Base-by-base conservation (phyloP, 2,888 invertebrate genomes). In the Lordiphosa fenestrarum region DNA sequence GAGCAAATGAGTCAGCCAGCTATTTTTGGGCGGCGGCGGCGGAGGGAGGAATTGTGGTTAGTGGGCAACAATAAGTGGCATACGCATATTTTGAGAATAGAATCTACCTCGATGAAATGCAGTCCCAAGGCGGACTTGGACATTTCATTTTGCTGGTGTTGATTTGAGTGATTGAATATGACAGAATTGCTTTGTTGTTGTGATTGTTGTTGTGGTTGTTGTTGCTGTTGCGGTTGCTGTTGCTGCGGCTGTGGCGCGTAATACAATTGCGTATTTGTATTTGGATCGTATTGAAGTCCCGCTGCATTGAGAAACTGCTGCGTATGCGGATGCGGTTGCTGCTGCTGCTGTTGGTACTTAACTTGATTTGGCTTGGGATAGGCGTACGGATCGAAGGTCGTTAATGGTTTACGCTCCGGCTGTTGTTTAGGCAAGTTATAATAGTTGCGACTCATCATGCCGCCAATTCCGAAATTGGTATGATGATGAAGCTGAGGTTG, bases 31-130 rank as follows among this genome's bases (percentile, higher is more conserved):
- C 7, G 47, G 25, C 25, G 25, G 25, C 7, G 3, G 25, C 25
- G 36, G 54, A 35, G 36, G 12, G n/a, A 50, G 39, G 19, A 56
- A 42, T 33, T 35, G 15, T 64, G 37, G 50, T 65, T 63, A 63
- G 55, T 62, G 38, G 48, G 48, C 40, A 49, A 40, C 19, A n/a
- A 6, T 7, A 3, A 25, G 6, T 2, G 25, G 25, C 30, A 33
- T 30, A 54, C 44, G 67, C 51, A 61, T 57, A 48, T 42, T 40
- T 51, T 46, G 36, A 50, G 47, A 51, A 58, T 62, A 49, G 74
- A 84, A 86, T 89, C 89, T 89, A 89, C 88, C 88, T 89, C 88
- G 81, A 82, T 82, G 75, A 82, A 88, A 73, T 88, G 87, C 67
- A 86, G 77, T 46, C 85, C 88, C 73, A 84, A 70, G 61, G 84